Evolutionary conservation across 2,888 invertebrate species (phyloP).

Genomic region (Drosophila borealis): DNA sequence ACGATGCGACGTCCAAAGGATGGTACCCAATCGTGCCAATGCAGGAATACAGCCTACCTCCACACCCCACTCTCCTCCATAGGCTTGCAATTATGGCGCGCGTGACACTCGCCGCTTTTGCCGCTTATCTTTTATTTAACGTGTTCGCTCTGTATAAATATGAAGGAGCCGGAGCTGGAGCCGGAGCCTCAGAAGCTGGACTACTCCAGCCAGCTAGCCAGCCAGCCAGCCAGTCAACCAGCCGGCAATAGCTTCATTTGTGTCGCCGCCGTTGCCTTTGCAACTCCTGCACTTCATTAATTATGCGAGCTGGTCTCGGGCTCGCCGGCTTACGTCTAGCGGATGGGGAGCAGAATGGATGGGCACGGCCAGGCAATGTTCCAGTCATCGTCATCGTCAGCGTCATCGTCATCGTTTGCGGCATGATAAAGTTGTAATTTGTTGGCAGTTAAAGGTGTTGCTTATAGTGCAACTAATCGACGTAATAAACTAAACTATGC

Average conservation of each 20-base stretch:
- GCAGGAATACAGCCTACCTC: background rate
- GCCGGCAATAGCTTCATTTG: slow-evolving; percentile 77
- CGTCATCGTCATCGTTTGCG: slow-evolving; percentile 63
- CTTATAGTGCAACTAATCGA: slow-evolving; percentile 81
- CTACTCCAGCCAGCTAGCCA: slow-evolving; percentile 6
- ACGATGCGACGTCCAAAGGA: slow-evolving; percentile 47
- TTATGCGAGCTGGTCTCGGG: slow-evolving; percentile 65
- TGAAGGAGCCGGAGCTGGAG: slow-evolving; percentile 58
- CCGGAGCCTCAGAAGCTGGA: slow-evolving; percentile 27
- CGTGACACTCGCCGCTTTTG: slow-evolving; percentile 70
- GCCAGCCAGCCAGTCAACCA: slow-evolving; percentile 5
- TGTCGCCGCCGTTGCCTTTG: slow-evolving; percentile 39
- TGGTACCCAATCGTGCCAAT: slow-evolving; percentile 3
- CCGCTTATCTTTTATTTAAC: slow-evolving; percentile 78
- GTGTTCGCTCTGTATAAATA: slow-evolving; percentile 78
- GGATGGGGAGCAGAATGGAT: slow-evolving; percentile 65
- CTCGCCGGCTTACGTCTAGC: slow-evolving; percentile 6
- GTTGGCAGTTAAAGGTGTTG: slow-evolving; percentile 81
- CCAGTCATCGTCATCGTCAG: slow-evolving; percentile 31
- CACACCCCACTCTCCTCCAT: slow-evolving; percentile 2
- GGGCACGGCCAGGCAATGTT: slow-evolving; percentile 43
- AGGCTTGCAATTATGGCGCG: slow-evolving; percentile 59
- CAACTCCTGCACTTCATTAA: slow-evolving; percentile 77
- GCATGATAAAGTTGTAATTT: slow-evolving; percentile 81
- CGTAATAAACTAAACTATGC: slow-evolving; percentile 78